Base-by-base conservation (phyloP, 1,140 invertebrate genomes). In the Penaeus vannamei region DNA sequence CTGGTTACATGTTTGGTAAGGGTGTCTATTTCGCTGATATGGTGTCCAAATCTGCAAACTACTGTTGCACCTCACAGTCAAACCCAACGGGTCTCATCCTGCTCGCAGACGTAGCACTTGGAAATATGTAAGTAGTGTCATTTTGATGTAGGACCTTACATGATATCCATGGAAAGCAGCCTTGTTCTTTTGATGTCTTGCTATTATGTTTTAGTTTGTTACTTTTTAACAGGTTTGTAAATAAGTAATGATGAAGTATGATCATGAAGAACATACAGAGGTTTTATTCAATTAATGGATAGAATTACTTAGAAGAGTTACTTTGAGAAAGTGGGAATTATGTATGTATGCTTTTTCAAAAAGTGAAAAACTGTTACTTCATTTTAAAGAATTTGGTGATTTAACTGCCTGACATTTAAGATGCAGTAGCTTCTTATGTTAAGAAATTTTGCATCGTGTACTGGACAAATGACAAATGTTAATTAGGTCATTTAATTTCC, bases 1-100 rank as follows among this genome's bases (percentile, higher is more conserved):
- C 97, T 60, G 98, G 98, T 91, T 99, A 99, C 94, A 99, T 99
- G 99, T 99, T 99, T 93, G 98, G 98, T 84, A 98, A 98, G 93
- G 97, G 96, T 92, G 95, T 96, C 72, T 99, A 99, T 93, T 99
- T 99, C 94, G 98, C 98, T 7, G 98, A 99, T 93, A 99, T 99
- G 98, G 98, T 99, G 0, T 98, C 98, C 0, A 99, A 99, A 93
- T 99, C 98, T 2, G 98, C 98, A 0, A 99, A 99, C 93, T 99
- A 99, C 93, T 99, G 99, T 94, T 96, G 95, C 91, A 97, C 98
- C 3, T 95, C 94, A 80, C 93, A 93, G 2, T 91, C 92, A 69
- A 96, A 96, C 92, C 94, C 95, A 22, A 95, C 95, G 20, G 98
- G 98, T 10, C 93, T 99, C 22, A 92, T 99, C 93, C 91, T 99